Evolutionary conservation across 2,113 vertebrate species (phyloP), one percentile per base, ranked within the genome.

Genomic region (Aramus guarauna): DNA sequence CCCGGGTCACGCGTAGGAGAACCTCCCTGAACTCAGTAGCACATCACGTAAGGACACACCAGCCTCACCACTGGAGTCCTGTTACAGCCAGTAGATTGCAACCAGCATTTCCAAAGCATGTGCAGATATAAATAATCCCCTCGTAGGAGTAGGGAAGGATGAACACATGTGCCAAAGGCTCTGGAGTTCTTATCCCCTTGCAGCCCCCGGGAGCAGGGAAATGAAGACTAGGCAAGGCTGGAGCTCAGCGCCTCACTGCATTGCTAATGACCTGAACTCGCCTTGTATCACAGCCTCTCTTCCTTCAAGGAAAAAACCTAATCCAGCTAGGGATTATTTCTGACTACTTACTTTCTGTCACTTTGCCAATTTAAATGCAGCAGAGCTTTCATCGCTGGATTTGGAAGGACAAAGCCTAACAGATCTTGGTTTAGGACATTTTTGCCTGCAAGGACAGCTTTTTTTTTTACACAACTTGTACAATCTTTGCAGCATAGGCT

Each of bases 321-420:
- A 95, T 94, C 96, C 96, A 90, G 90, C 59, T 37, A 93, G 88
- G 94, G 96, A 95, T 96, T 96, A 96, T 92, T 97, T 88, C 88
- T 96, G 90, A 94, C 78, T 93, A 30, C 93, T 93, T 94, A 60
- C 81, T 79, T 91, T 58, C 88, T 93, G 94, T 92, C 90, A 74
- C 78, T 94, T 94, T 71, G 92, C 94, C 96, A 96, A 24, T 76
- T 92, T 86, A 78, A 95, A 95, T 86, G 78, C 94, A 88, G 83
- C 88, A 95, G 69, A 83, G 94, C 94, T 93, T 83, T 94, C 92
- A 67, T 88, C 2, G 0, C 94, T 83, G 82, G 92, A 92, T 95
- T 94, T 90, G 85, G 79, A 88, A 96, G 92, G 92, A 85, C 96
- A 94, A 91, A 96, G 63, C 88, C 85, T 9, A 55, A 34, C 75